Base-by-base conservation (phyloP, 2,797 vertebrate species). In the Phoeniculus purpureus region DNA sequence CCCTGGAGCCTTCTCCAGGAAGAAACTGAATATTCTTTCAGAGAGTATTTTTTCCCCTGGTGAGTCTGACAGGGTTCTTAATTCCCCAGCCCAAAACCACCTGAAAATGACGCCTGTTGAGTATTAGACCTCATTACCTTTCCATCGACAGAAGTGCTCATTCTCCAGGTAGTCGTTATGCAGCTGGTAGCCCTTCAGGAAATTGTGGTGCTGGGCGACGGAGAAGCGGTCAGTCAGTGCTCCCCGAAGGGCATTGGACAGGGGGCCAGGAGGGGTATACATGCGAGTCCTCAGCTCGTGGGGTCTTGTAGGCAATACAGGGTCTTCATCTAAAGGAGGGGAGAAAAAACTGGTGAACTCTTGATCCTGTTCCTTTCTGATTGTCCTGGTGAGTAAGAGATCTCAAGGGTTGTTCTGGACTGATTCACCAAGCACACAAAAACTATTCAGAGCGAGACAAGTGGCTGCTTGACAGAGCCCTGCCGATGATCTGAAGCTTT, bases 131-230 rank as follows among this genome's bases (percentile, higher is more conserved):
- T 45, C 37, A 14, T 85, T 95, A 99, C 98, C 98, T 97, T 98
- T 98, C 97, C 98, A 98, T 32, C 32, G 87, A 8, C 90, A 94
- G 93, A 99, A 99, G 54, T 97, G 88, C 5, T 89, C 8, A 3
- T 97, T 95, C 60, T 97, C 91, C 27, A 96, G 92, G 95, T 99
- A 98, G 88, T 45, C 76, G 8, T 93, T 96, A 50, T 98, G 98
- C 62, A 98, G 95, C 80, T 97, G 97, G 89, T 98, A 96, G 8
- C 98, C 98, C 22, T 92, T 93, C 50, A 98, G 95, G 95, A 98
- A 98, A 77, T 99, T 99, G 96, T 98, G 97, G 55, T 97, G 97
- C 77, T 98, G 94, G n/a, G 97, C 97, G 3, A 97, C 97, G 0
- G 97, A 97, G 64, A 97, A 82, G 45, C 98, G 97, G 34, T 97